Percentiles rank a stretch among this genome's conserved stretches.
Evolutionary conservation across 2,797 vertebrate genomes (phyloP).

Genomic region (Pipistrellus nathusii): DNA sequence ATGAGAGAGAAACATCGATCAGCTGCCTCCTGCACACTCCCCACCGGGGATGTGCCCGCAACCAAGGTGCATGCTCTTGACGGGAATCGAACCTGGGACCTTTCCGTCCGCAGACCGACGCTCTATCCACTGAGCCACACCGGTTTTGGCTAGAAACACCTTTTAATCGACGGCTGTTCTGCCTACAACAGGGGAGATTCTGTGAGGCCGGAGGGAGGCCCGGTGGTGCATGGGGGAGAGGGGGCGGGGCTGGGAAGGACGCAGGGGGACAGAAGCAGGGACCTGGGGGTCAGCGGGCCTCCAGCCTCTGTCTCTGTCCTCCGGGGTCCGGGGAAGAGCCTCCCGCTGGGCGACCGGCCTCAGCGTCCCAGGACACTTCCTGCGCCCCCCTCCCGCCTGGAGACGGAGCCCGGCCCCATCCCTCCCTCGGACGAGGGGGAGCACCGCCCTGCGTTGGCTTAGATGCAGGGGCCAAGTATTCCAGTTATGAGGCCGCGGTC

Average conservation of each 20-base stretch:
- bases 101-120: too few species aligned
- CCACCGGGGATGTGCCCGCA: too few species aligned
- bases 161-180: background rate
- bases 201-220: background rate
- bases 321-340: background rate
- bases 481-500: constrained; percentile 75
- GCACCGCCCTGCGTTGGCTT: constrained; percentile 53
- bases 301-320: background rate
- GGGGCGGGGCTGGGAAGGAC: background rate
- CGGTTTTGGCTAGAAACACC: too few species aligned
- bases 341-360: background rate
- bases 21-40: too few species aligned
- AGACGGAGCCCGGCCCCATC: constrained; percentile 35
- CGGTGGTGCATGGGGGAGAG: background rate
- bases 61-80: too few species aligned
- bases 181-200: background rate
- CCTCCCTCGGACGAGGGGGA: constrained; percentile 55
- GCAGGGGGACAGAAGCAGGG: background rate
- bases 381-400: background rate
- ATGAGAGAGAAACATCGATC: too few species aligned
- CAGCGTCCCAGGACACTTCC: background rate
- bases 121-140: too few species aligned
- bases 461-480: constrained; percentile 71
- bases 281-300: background rate
- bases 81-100: too few species aligned